Conservation (phyloP, 1,140 invertebrate species). For the Oedothorax gibbosus region DNA sequence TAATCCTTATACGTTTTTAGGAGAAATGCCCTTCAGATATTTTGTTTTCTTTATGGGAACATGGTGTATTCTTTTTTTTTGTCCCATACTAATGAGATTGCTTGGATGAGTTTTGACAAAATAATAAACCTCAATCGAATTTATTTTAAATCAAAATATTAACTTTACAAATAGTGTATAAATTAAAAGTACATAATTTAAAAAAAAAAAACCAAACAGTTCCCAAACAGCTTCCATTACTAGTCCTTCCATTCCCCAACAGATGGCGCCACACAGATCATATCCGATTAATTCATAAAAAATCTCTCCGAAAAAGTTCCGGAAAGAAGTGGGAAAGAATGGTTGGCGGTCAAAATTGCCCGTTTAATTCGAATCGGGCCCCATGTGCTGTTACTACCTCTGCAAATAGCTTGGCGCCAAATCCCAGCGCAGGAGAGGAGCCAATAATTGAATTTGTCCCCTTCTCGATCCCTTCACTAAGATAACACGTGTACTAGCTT, state of each 20-base stretch:
- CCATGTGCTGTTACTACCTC: constrained; percentile 23
- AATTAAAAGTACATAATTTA: background rate
- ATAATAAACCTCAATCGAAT: too few species aligned
- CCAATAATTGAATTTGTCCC: constrained; percentile 43
- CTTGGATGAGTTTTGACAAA: too few species aligned
- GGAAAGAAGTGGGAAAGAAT: background rate
- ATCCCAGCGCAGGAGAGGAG: constrained; percentile 9
- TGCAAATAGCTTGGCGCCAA: constrained; percentile 29
- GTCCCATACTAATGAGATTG: too few species aligned
- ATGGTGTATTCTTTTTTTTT: too few species aligned
- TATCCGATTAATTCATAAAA: background rate
- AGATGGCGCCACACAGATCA: constrained; percentile 23
- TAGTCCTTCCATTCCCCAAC: background rate
- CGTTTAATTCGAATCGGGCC: constrained; percentile 31
- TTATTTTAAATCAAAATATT: too few species aligned
- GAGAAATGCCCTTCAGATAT: too few species aligned
- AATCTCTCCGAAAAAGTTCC: background rate
- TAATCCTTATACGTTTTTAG: too few species aligned
- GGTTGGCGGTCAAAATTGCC: constrained; percentile 32
- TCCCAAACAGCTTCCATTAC: background rate
- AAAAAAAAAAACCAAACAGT: background rate
- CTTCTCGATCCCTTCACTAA: background rate
- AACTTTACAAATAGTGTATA: too few species aligned
- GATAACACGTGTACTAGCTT: constrained; percentile 23
- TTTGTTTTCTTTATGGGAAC: too few species aligned